Percentiles rank a stretch among this genome's conserved stretches.
Conservation (phyloP, 2,113 vertebrate genomes). For the Odontophorus gujanensis region DNA sequence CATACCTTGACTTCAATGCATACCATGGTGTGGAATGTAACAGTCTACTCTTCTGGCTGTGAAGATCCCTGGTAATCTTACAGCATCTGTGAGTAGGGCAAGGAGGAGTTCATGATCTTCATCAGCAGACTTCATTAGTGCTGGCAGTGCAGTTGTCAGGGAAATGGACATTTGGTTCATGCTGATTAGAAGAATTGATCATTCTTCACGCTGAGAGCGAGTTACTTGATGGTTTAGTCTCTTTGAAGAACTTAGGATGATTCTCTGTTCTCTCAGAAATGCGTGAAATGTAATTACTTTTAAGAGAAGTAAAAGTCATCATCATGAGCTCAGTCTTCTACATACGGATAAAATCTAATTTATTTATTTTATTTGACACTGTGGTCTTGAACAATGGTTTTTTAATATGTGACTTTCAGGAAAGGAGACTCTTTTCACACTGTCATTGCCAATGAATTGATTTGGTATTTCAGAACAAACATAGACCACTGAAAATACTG, state of each 20-base stretch:
- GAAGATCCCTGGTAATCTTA: not conserved
- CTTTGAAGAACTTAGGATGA: not conserved
- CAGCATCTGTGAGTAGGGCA: not conserved
- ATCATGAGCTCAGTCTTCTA: not conserved
- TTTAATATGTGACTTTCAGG: not conserved
- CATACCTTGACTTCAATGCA: not conserved
- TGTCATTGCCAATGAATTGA: not conserved
- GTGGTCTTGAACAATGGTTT: not conserved
- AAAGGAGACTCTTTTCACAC: not conserved
- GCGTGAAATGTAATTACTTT: not conserved
- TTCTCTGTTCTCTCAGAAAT: not conserved
- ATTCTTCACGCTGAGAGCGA: not conserved
- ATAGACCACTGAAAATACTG: not conserved
- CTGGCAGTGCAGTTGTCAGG: not conserved
- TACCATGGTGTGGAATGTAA: not conserved
- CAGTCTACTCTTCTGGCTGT: not conserved
- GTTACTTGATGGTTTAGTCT: not conserved
- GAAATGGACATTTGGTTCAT: slow-evolving; percentile 1
- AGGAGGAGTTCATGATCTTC: not conserved
- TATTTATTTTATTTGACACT: not conserved
- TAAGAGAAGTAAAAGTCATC: not conserved
- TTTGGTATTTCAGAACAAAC: not conserved
- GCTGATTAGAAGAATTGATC: slow-evolving; percentile 18
- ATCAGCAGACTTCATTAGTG: not conserved
- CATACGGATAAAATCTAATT: not conserved